A percentile compares a stretch with the other conserved stretches of the same genome.
Evolutionary conservation across 2,888 invertebrate species (phyloP).

Genomic region (Lamellibrachia satsuma): DNA sequence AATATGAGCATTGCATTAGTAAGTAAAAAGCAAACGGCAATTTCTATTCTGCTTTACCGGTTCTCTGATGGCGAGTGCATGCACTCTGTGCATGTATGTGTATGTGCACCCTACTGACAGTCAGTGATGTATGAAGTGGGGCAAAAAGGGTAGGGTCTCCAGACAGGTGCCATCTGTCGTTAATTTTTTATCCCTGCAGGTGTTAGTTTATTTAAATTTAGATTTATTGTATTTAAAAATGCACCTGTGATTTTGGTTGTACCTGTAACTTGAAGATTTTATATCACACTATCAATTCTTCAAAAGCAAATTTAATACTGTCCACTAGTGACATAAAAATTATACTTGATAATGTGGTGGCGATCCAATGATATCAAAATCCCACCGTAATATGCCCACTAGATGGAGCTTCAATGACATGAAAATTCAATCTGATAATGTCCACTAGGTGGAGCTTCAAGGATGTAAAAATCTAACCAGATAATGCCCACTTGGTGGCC

Average conservation of each 20-base stretch:
- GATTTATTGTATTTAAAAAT: not conserved
- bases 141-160: not conserved
- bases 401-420: too few relatives aligned
- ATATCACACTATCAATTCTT: too few relatives aligned
- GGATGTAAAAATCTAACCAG: too few relatives aligned
- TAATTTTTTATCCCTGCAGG: not conserved
- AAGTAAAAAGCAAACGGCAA: not conserved
- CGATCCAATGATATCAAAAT: too few relatives aligned
- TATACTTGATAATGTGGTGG: too few relatives aligned
- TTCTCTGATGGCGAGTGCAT: not conserved
- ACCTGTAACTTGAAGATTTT: too few relatives aligned
- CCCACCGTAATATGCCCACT: too few relatives aligned
- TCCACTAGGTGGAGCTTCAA: too few relatives aligned
- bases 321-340: too few relatives aligned
- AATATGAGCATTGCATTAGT: not conserved
- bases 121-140: not conserved
- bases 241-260: not conserved
- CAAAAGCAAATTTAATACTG: too few relatives aligned
- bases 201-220: not conserved
- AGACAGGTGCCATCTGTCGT: not conserved
- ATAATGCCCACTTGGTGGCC: too few relatives aligned
- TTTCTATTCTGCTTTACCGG: not conserved
- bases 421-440: too few relatives aligned
- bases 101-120: not conserved
- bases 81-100: not conserved